Evolutionary conservation across 2,888 invertebrate species (phyloP), one percentile per base, ranked within the genome.

Genomic region (Thymelicus lineola): DNA sequence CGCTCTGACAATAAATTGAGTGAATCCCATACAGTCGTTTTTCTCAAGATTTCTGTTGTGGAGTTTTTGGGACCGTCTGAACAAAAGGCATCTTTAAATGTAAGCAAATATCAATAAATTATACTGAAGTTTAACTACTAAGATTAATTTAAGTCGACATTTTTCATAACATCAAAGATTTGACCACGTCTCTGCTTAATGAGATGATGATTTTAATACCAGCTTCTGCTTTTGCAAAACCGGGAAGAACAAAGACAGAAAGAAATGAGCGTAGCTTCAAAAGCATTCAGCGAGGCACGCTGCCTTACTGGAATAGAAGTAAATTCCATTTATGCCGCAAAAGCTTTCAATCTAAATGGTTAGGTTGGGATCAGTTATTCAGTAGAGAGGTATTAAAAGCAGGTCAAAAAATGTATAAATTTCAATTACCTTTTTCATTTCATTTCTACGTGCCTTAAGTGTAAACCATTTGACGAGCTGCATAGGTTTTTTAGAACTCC

Each of bases 291-390:
- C 9, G 20, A 7, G 20, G 20, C 53, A 20, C 20, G 20, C 20
- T 4, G 20, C 53, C 20, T 53, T 53, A 53, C 42, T 53, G 53
- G 20, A 20, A 12, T 20, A 53, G 10, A 53, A 53, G 53, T 20
- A 53, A 53, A 53, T 10, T 53, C 9, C 10, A 53, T 20, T 20
- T 20, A 53, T 53, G 53, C 53, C 53, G 53, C 53, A 20, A 53
- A 53, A 53, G 53, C 53, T 53, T 20, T 53, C 20, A 53, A 53
- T 20, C 20, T 53, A 53, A 53, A 53, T 20, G 53, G 53, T 53
- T 53, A 53, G 53, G 53, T 53, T 53, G 53, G 53, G 20, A 53
- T 53, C 20, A 7, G 12, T 53, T 20, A 12, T 53, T 53, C 20
- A 53, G 53, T 20, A 53, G 53, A 53, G 53, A 17, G 53, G 53